Percentiles rank a stretch among this genome's conserved stretches.
Conservation (phyloP, 2,888 invertebrate species). For the Syrista parreyssii region DNA sequence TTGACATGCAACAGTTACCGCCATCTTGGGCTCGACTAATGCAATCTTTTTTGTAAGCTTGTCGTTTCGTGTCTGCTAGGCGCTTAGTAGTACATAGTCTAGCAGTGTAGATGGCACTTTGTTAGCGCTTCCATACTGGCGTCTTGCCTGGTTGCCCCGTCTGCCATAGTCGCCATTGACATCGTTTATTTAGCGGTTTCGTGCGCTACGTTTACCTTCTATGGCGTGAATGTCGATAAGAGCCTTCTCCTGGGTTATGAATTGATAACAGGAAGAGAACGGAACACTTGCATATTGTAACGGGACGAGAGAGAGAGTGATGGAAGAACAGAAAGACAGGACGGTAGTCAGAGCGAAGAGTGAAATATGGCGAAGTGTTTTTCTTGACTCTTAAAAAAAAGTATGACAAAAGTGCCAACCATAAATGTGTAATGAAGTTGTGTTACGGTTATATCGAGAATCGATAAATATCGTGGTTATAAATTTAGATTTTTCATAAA, state of each 20-base stretch:
- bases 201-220: neutral
- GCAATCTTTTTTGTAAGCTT: neutral
- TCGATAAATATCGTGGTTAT: neutral
- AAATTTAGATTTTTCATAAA: neutral
- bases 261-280: neutral
- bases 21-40: neutral
- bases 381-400: neutral
- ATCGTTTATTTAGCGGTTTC: neutral
- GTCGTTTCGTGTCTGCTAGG: neutral
- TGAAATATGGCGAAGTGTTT: neutral
- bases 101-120: neutral
- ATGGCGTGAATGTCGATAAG: neutral
- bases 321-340: neutral
- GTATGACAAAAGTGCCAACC: neutral
- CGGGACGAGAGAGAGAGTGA: neutral
- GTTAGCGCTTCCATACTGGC: neutral
- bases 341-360: neutral
- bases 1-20: neutral
- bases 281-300: neutral
- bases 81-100: neutral
- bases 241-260: neutral
- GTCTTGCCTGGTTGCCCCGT: neutral
- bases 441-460: neutral
- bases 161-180: neutral
- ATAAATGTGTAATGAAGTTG: neutral